A percentile compares a stretch with the other conserved stretches of the same genome.
These are phyloP conservation scores for Ormyrus thymus DNA, from an alignment of 2,888 invertebrate genomes.

Conservation along the genomic window DNA sequence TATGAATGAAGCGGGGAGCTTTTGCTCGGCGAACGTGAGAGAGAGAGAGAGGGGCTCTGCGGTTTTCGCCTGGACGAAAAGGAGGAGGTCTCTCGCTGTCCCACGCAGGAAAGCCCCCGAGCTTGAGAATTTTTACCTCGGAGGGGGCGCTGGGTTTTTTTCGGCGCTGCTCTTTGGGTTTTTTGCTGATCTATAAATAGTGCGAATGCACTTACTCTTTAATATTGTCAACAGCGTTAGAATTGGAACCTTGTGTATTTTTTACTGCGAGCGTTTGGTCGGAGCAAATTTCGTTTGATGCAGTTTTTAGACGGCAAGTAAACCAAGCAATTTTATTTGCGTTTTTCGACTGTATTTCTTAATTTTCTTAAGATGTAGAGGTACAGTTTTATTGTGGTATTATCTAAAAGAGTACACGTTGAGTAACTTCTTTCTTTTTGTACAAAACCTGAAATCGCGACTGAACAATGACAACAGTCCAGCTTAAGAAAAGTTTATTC, in stretches of 20 bases:
- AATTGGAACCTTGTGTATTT: background rate
- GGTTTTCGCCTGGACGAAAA: slow-evolving; percentile 4
- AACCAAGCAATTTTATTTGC: background rate
- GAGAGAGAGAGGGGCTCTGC: slow-evolving; percentile 18
- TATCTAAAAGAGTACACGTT: slow-evolving; percentile 11
- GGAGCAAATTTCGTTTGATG: too few relatives aligned
- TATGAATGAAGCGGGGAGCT: slow-evolving; percentile 46
- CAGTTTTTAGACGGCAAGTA: background rate
- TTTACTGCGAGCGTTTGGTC: too few relatives aligned
- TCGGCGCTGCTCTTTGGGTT: too few relatives aligned
- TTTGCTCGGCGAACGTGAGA: slow-evolving; percentile 6
- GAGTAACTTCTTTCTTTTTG: slow-evolving; percentile 25
- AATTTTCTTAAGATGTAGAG: too few relatives aligned
- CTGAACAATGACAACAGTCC: slow-evolving; percentile 33
- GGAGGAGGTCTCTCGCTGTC: too few relatives aligned
- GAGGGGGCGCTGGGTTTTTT: too few relatives aligned
- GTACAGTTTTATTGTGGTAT: too few relatives aligned
- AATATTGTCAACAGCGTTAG: too few relatives aligned
- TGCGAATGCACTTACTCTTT: too few relatives aligned
- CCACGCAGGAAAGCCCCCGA: background rate
- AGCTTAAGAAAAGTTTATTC: slow-evolving; percentile 40
- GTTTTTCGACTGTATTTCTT: background rate
- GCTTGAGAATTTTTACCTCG: background rate
- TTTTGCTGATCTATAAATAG: too few relatives aligned
- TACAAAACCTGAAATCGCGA: slow-evolving; percentile 15